Evolutionary conservation across 2,113 vertebrate genomes (phyloP), one percentile per base, ranked within the genome.

Genomic region (Oryzias celebensis): DNA sequence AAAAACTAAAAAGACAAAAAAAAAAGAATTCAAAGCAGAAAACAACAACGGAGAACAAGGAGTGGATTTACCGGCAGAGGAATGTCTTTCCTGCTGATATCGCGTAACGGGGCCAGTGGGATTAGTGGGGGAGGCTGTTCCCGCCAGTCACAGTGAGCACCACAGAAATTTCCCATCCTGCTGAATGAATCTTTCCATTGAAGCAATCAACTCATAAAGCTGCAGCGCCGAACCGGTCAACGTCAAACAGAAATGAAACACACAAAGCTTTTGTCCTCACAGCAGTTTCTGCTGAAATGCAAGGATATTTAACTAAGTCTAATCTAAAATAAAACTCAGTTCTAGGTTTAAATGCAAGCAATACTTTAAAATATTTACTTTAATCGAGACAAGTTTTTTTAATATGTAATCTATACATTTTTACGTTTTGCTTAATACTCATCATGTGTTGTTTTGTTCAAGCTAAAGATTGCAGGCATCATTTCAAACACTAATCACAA

Each of bases 81-180:
- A 84, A 84, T 84, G 75, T 77, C 73, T 79, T 69, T 80, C 84
- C 77, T 20, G 66, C 71, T 81, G 69, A 74, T 72, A 78, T 85
- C 71, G 20, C 67, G 68, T 83, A 83, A 76, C 74, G 52, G 66
- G 58, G 68, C 65, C 65, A 48, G 65, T 28, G 75, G 73, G 77
- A 71, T 82, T 73, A 80, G 73, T 65, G 58, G 61, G 44, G 77
- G 70, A 52, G 68, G 65, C 31, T 68, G 81, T 72, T 80, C 69
- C 74, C 42, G 64, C 67, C 64, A 67, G 58, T 72, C 70, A 73
- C 77, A 73, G 77, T 68, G 58, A 58, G 62, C 31, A 22, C 60
- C 66, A 28, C 66, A 78, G 78, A 76, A 69, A 36, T 74, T 82
- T 55, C 66, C 54, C 56, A 42, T 70, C 45, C 52, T 61, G 56